Evolutionary conservation across 64 coral and sea anemone species (phyloP), one percentile per base, ranked within the genome.

Genomic region (Porites australiensis): DNA sequence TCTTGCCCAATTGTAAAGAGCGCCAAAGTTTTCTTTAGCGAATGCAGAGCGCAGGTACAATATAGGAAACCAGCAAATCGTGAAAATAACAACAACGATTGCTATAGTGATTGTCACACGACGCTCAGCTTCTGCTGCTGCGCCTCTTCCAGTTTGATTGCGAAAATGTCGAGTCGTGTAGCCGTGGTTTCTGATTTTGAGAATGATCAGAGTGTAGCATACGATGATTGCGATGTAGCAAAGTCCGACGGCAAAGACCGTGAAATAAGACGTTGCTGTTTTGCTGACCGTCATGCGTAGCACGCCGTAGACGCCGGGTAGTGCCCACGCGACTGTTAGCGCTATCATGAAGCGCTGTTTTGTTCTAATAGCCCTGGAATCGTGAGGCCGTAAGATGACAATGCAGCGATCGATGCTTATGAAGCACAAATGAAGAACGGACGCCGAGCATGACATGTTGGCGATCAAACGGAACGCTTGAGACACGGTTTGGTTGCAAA

Each of bases 51-150:
- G 86, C 69, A 96, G 18, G 6, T 90, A 68, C 9, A 96, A 65
- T 18, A 96, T 86, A 2, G 95, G 95, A 51, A 96, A 86, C 95
- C 95, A 96, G 46, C 88, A 94, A 27, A 96, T 23, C 1, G 82
- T 96, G 46, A 96, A 96, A 8, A 94, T 92, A 0, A 73, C 74
- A 53, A 96, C 93, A 46, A 96, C 95, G 44, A 96, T 68, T 4
- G 86, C 95, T 79, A 96, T 94, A 27, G 95, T 96, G 51, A 87
- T 81, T 64, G 95, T 88, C 50, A 96, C 88, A 15, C 95, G 95
- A 59, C 95, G 72, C 80, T 96, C 95, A 9, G 94, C 63, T 3
- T 83, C 80, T 18, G 82, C 15, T 63, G 86, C 18, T 62, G 80
- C 45, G 3, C 47, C 19, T 15, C 58, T 88, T 20, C 64, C 72